Conservation (phyloP, 2,797 vertebrate genomes). For the Micromesistius poutassou region DNA sequence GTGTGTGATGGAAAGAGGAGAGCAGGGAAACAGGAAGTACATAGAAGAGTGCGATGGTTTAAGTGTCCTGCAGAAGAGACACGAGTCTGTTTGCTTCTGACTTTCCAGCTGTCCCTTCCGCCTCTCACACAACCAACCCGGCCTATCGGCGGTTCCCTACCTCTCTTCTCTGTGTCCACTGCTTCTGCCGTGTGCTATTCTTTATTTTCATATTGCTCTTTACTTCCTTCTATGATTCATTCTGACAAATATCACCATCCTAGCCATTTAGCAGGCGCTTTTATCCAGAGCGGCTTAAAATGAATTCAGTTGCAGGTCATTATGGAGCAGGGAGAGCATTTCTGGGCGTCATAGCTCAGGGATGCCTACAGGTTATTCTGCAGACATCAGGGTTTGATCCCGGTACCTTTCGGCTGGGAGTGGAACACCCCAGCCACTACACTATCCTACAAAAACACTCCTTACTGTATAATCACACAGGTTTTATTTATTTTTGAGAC, state of each 20-base stretch:
- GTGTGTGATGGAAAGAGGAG: neutral
- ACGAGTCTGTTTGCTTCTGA: neutral
- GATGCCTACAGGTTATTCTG: neutral
- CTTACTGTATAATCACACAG: neutral
- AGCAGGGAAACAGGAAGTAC: neutral
- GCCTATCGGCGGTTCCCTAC: neutral
- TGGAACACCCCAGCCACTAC: neutral
- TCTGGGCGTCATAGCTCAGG: neutral
- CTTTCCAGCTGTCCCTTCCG: constrained; percentile 1
- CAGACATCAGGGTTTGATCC: neutral
- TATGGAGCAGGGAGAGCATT: neutral
- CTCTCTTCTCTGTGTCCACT: neutral
- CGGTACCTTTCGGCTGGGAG: neutral
- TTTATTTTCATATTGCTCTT: neutral
- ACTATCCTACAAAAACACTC: neutral
- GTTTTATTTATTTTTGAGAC: neutral
- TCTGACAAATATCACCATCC: neutral
- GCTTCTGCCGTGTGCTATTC: neutral
- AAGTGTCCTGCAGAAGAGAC: neutral
- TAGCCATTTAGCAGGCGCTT: neutral
- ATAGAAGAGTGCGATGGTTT: neutral
- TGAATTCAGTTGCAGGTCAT: neutral
- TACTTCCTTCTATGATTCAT: neutral
- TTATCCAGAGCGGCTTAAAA: neutral
- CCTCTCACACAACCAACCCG: neutral